Conservation (phyloP, 2,797 vertebrate genomes). For the Microtus californicus region DNA sequence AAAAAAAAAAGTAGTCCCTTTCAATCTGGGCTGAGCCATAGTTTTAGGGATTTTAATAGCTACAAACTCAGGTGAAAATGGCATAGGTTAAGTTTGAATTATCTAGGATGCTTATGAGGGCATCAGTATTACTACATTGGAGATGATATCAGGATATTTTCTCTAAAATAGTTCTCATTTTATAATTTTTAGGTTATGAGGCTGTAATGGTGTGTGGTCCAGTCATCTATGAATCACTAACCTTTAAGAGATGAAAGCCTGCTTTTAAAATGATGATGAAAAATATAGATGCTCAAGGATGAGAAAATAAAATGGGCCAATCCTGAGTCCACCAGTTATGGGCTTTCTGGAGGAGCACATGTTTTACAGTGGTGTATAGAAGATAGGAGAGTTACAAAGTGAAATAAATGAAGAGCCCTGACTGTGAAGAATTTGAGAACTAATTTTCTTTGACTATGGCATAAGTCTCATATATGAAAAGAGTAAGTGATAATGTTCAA, state of each 20-base stretch:
- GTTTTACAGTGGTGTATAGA: neutral
- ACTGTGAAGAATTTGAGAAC: conserved; percentile 23
- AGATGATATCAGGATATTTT: neutral
- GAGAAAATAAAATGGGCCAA: neutral
- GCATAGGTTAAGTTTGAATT: neutral
- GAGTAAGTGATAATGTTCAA: neutral
- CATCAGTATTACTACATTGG: neutral
- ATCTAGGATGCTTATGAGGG: neutral
- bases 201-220: neutral
- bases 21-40: neutral
- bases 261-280: neutral
- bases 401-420: conserved; percentile 11
- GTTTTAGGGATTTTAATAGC: neutral
- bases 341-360: neutral
- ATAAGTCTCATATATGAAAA: conserved; percentile 18
- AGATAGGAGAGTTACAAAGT: neutral
- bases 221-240: neutral
- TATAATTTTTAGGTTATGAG: neutral
- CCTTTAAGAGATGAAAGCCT: neutral
- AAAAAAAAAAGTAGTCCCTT: neutral
- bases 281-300: neutral
- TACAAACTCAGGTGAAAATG: neutral
- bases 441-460: conserved; percentile 2
- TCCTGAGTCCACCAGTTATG: neutral
- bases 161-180: neutral